Conservation (phyloP, 2,888 invertebrate species). For the Helobdella robusta region DNA sequence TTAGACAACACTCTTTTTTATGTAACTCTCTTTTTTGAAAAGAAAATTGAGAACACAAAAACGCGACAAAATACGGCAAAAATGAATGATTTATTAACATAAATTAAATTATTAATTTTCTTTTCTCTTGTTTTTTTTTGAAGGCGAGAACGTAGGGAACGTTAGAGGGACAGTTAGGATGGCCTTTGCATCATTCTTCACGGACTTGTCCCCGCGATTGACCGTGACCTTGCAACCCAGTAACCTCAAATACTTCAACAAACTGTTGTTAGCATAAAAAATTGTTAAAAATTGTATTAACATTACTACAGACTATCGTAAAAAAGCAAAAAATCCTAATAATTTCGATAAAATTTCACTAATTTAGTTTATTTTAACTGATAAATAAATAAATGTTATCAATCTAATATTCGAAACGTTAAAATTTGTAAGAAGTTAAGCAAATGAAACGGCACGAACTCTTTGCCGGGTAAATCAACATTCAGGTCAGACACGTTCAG, state of each 20-base stretch:
- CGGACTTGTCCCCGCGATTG: neutral
- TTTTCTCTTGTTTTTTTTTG: too few species aligned
- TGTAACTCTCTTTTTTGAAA: too few species aligned
- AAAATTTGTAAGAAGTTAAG: neutral
- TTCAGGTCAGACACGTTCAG: constrained; percentile 9
- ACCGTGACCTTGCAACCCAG: constrained; percentile 19
- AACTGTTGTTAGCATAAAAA: constrained; percentile 11
- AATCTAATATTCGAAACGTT: neutral
- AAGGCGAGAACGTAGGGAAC: too few species aligned
- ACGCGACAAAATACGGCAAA: too few species aligned
- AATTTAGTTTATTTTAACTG: neutral
- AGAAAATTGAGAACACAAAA: too few species aligned
- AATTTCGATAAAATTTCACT: neutral
- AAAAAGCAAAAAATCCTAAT: neutral
- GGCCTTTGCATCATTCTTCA: constrained; percentile 7
- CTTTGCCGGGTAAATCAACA: constrained; percentile 6
- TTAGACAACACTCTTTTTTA: too few species aligned
- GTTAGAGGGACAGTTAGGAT: constrained; percentile 3
- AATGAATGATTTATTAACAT: too few species aligned
- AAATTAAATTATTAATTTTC: too few species aligned
- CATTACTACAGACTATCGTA: neutral
- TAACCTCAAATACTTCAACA: constrained; percentile 19
- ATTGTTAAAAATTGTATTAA: neutral
- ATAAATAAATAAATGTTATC: too few species aligned
- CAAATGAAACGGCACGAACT: constrained; percentile 6